Evolutionary conservation across 2,888 invertebrate species (phyloP).

Genomic region (Iselma pallidipennis): DNA sequence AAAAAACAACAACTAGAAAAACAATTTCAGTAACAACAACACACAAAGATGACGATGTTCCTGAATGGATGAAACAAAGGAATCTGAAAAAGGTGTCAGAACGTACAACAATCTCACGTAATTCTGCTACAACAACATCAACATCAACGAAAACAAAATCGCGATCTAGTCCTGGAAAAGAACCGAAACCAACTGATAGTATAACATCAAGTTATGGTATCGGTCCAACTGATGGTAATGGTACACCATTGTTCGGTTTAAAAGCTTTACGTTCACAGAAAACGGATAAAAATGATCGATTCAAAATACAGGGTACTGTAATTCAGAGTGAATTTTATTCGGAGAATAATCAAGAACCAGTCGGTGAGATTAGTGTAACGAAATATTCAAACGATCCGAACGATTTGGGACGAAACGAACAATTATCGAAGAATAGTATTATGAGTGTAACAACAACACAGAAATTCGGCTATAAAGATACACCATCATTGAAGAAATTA

Average conservation of each 20-base stretch:
- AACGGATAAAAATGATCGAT: constrained; percentile 60
- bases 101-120: constrained; percentile 27
- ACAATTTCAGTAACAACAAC: constrained; percentile 53
- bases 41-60: constrained; percentile 61
- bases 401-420: constrained; percentile 53
- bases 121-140: constrained; percentile 25
- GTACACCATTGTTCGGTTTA: constrained; percentile 78
- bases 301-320: constrained; percentile 75
- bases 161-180: constrained; percentile 52
- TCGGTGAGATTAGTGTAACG: constrained; percentile 70
- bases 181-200: constrained; percentile 61
- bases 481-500: constrained; percentile 46
- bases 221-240: constrained; percentile 80
- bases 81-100: constrained; percentile 62
- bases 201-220: constrained; percentile 83
- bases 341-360: constrained; percentile 70
- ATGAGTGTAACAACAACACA: constrained; percentile 54
- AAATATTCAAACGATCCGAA: constrained; percentile 70
- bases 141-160: constrained; percentile 31
- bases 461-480: constrained; percentile 52
- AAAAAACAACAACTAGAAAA: constrained; percentile 37
- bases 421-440: constrained; percentile 38
- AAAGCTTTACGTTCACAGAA: constrained; percentile 67
- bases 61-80: constrained; percentile 66
- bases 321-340: constrained; percentile 70